Base-by-base conservation (phyloP, 2,113 vertebrate species). In the Aythya baeri region DNA sequence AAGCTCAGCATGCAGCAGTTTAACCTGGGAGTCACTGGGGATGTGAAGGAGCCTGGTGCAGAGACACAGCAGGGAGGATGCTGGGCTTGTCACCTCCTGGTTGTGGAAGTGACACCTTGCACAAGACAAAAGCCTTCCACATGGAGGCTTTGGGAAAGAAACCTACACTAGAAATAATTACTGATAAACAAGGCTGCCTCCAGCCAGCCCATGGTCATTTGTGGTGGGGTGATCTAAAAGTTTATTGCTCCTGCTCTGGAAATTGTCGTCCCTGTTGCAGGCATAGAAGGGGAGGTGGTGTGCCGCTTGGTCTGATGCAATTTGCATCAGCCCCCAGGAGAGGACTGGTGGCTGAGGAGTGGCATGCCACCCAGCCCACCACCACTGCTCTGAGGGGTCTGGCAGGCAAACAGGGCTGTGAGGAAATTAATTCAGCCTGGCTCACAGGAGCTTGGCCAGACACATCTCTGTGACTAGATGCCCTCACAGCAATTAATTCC, bases 311-410 rank as follows among this genome's bases (percentile, higher is more conserved):
- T 55, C 67, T 61, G 57, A 49, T 32, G 62, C 58, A 83, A 32
- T 12, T 63, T 0, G 0, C 12, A 29, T 32, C 29, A 41, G 17
- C 62, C 36, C 36, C 62, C 27, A 25, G 62, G 8, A 17, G 26
- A 38, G 36, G 29, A 38, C 4, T 41, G 43, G 43, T 81, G 58
- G 31, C 26, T 3, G 1, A 88, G 26, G 34, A 17, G 26, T 44
- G 11, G 9, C 38, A 73, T 7, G 34, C 10, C 27, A 38, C 34
- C 44, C 58, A 85, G 38, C 7, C 65, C 31, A 55, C 12, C 1
- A 1, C 46, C 18, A 17, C 31, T 44, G 23, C 46, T 62, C 63
- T 38, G 34, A 52, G 43, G 27, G 23, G 11, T 70, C 65, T 85
- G 62, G 55, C 32, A 63, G 32, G 55, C 18, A 44, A 87, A 73